Evolutionary conservation across 2,888 invertebrate species (phyloP).

Genomic region (Phortica okadai): DNA sequence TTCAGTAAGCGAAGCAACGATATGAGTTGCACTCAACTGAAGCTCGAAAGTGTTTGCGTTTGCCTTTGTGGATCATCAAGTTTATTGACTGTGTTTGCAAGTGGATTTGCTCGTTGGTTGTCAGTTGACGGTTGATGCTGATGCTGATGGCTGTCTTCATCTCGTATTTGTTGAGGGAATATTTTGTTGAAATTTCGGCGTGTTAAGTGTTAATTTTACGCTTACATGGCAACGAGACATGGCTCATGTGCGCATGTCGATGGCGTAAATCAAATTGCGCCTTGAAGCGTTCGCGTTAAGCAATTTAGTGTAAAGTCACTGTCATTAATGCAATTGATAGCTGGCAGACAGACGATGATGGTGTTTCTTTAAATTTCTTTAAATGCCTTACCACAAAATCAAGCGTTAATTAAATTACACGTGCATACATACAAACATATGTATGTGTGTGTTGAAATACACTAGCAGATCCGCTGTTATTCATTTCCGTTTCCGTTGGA

Average conservation of each 20-base stretch:
- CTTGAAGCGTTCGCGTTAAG: not conserved
- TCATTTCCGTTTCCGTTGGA: constrained; percentile 59
- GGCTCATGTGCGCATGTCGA: not conserved
- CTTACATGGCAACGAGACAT: not conserved
- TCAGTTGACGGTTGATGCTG: not conserved
- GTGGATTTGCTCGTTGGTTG: not conserved
- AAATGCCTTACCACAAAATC: not conserved
- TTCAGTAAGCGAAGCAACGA: constrained; percentile 33
- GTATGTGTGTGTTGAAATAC: not conserved
- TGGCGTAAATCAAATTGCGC: not conserved
- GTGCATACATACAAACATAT: too few relatives aligned
- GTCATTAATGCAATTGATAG: constrained; percentile 3
- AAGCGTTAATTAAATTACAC: not conserved
- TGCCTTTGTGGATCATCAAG: constrained; percentile 8
- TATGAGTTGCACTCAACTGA: constrained; percentile 38
- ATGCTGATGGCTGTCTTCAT: constrained; percentile 29
- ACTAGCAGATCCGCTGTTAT: constrained; percentile 35
- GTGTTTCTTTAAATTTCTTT: not conserved
- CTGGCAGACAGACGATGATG: not conserved
- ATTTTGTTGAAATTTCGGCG: constrained; percentile 12
- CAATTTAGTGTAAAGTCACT: constrained; percentile 4
- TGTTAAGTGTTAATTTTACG: constrained; percentile 66
- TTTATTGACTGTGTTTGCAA: constrained; percentile 5
- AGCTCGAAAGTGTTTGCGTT: not conserved
- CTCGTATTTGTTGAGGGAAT: constrained; percentile 48